These are phyloP conservation scores for Cottoperca gobio DNA, from an alignment of 2,797 vertebrate species.

Conservation along the genomic window DNA sequence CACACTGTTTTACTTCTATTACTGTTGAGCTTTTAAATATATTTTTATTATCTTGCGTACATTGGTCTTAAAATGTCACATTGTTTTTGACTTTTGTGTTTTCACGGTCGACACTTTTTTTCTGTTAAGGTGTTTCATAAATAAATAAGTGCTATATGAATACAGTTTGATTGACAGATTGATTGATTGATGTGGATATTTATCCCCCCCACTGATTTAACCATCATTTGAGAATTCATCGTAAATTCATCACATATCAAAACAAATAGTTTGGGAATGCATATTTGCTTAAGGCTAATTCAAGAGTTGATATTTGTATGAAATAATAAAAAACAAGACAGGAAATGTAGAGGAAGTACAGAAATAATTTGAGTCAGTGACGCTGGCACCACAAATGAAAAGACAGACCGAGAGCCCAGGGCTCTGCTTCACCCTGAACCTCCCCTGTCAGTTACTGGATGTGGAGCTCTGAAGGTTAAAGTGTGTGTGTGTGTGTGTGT, in stretches of 20 bases:
- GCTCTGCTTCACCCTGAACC: slow-evolving; percentile 71
- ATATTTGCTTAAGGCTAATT: slow-evolving; percentile 15
- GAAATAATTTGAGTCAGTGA: slow-evolving; percentile 60
- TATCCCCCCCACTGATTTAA: no score
- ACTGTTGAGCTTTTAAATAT: no score
- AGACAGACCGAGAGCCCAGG: slow-evolving; percentile 62
- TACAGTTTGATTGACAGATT: no score
- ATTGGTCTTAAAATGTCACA: no score
- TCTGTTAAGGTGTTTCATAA: no score
- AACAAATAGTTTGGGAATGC: not conserved
- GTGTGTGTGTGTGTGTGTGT: slow-evolving; percentile 37
- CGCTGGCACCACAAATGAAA: slow-evolving; percentile 56
- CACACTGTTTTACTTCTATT: no score
- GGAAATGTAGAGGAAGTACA: slow-evolving; percentile 51
- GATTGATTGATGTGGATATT: no score
- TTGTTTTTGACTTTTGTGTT: no score
- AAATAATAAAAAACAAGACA: slow-evolving; percentile 22
- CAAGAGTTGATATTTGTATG: slow-evolving; percentile 20
- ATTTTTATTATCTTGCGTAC: no score
- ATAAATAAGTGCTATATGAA: no score
- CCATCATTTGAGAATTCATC: not conserved
- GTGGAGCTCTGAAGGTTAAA: slow-evolving; percentile 68
- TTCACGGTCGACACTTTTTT: no score
- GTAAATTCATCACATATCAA: not conserved
- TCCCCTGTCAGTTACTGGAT: slow-evolving; percentile 63